Percentiles rank a stretch among this genome's conserved stretches.
These are phyloP conservation scores for Scytalopus superciliaris DNA, from an alignment of 2,113 vertebrate species.

Conservation along the genomic window DNA sequence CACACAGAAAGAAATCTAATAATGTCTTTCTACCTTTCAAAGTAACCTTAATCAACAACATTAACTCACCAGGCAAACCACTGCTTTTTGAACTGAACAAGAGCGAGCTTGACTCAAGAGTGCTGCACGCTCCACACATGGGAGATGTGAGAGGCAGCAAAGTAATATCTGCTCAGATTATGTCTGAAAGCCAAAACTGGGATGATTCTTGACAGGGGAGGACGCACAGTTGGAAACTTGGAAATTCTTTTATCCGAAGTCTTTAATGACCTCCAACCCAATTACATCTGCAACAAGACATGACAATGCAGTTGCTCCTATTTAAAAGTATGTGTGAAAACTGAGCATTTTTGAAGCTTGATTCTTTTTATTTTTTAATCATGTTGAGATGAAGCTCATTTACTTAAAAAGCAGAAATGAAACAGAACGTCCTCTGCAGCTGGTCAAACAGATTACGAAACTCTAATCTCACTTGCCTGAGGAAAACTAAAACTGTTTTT, in stretches of 20 bases:
- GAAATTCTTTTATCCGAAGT: conserved; percentile 43
- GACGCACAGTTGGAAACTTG: conserved; percentile 20
- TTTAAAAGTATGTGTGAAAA: conserved; percentile 22
- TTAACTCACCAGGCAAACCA: background rate
- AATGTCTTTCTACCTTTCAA: conserved; percentile 44
- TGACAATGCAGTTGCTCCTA: background rate
- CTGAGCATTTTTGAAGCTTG: conserved; percentile 25
- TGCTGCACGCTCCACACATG: background rate
- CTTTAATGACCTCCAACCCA: conserved; percentile 37
- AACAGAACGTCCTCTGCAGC: conserved; percentile 62
- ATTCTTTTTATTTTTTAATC: background rate
- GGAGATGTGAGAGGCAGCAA: background rate
- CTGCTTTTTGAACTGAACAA: conserved; percentile 36
- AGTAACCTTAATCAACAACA: conserved; percentile 15
- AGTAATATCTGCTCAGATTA: conserved; percentile 9
- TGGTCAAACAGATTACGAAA: conserved; percentile 68
- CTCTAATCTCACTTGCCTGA: conserved; percentile 59
- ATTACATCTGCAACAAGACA: conserved; percentile 34
- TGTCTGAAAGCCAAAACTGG: conserved; percentile 37
- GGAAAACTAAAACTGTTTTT: conserved; percentile 57
- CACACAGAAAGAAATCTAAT: background rate
- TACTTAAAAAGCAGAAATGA: conserved; percentile 51
- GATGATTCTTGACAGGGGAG: background rate
- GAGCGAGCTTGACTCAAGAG: conserved; percentile 18
- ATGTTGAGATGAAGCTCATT: conserved; percentile 59